These are phyloP conservation scores for Mastomys natalensis DNA, from an alignment of 2,113 vertebrate species.

Conservation along the genomic window DNA sequence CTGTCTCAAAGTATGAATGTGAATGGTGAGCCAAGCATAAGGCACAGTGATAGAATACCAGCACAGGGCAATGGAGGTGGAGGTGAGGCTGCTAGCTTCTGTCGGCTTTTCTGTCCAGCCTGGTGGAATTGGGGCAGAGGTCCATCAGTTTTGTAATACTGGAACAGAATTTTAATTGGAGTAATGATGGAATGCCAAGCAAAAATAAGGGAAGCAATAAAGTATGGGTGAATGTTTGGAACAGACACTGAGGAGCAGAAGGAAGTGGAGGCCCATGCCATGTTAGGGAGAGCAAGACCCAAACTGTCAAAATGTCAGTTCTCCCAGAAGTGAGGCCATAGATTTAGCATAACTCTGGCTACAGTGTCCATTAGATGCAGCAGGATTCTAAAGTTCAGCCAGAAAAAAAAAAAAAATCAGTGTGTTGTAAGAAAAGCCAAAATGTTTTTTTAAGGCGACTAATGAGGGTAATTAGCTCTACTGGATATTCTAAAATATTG, in stretches of 20 bases:
- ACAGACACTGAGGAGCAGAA: neutral
- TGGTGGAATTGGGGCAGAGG: neutral
- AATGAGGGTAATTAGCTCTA: neutral
- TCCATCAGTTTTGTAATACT: neutral
- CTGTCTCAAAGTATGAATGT: neutral
- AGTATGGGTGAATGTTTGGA: neutral
- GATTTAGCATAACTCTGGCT: neutral
- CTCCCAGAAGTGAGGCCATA: neutral
- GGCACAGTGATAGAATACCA: no score
- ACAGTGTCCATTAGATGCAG: neutral
- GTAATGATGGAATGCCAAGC: neutral
- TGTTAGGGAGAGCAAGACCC: neutral
- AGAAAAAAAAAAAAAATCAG: conserved; percentile 18
- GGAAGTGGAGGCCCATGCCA: neutral
- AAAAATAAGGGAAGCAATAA: neutral
- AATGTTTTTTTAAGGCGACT: neutral
- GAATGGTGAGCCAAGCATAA: neutral
- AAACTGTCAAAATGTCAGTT: neutral
- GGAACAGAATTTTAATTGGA: neutral
- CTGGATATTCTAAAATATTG: neutral
- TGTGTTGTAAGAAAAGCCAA: neutral
- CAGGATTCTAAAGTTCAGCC: conserved; percentile 4
- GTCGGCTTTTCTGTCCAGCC: fast-evolving
- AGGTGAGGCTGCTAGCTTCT: neutral
- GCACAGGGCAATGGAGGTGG: fast-evolving